Conservation (phyloP, 1,140 invertebrate genomes). For the Phortica variegata region DNA sequence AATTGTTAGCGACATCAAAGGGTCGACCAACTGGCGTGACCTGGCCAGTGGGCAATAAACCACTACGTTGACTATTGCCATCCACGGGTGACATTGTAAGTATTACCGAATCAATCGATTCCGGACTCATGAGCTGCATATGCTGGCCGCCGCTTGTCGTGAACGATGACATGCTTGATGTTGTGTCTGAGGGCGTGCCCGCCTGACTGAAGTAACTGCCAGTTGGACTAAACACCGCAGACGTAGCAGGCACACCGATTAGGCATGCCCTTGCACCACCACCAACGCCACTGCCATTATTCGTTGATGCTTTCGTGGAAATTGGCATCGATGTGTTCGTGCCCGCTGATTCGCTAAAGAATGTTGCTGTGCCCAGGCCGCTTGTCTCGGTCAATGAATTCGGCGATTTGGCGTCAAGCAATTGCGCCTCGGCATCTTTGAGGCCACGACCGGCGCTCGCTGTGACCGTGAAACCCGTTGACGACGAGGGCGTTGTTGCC, state of each 20-base stretch:
- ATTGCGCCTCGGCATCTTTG: constrained; percentile 10
- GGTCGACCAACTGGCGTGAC: background rate
- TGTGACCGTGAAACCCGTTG: background rate
- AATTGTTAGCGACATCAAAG: constrained; percentile 23
- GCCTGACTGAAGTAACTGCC: constrained; percentile 56
- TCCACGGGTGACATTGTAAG: constrained; percentile 73
- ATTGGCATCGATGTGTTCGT: constrained; percentile 17
- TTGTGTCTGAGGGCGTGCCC: constrained; percentile 64
- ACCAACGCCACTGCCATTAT: background rate
- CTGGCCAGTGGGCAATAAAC: background rate
- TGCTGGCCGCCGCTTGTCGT: constrained; percentile 60
- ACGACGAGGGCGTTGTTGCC: constrained; percentile 57
- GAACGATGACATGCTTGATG: constrained; percentile 66
- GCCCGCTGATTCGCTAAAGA: constrained; percentile 38
- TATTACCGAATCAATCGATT: constrained; percentile 67
- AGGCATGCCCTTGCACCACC: background rate
- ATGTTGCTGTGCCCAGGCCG: constrained; percentile 49
- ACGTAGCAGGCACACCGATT: no score
- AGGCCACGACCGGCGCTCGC: constrained; percentile 70
- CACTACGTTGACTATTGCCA: constrained; percentile 20
- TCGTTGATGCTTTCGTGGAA: constrained; percentile 4
- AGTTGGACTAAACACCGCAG: constrained; percentile 44
- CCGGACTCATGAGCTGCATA: constrained; percentile 60
- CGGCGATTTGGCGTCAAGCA: constrained; percentile 53
- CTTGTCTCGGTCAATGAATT: constrained; percentile 51